Base-by-base conservation (phyloP, 2,888 invertebrate genomes). In the Halocaridina rubra region DNA sequence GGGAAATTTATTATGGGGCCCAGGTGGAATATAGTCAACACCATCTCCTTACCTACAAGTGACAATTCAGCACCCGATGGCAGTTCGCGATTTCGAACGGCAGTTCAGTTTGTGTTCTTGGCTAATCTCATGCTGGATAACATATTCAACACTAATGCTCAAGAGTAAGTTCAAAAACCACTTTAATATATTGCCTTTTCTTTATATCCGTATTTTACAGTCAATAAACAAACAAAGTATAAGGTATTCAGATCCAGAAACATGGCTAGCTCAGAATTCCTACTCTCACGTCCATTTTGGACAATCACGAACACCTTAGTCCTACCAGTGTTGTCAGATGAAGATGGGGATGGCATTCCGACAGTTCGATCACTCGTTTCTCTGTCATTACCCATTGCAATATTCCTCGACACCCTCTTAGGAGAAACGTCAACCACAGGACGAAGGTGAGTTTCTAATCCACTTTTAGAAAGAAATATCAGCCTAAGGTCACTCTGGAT, bases 321-420 rank as follows among this genome's bases (percentile, higher is more conserved):
- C 22, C 32, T 86, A 59, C 88, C 88, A 8, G 64, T 86, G 30
- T 39, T 84, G 10, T 77, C 84, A 19, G 84, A 84, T 61, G 75
- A 75, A 19, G 78, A 84, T 64, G 80, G 74, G 8, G 78, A 75
- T 78, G 80, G 81, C 32, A 33, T 32, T 16, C 64, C 71, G 57
- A 24, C 75, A 5, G 71, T 86, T n/a, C 33, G 80, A 32, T 78
- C 82, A 71, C 61, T 86, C 74, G 75, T 86, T 32, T 59, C 72
- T 32, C 39, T 88, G n/a, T 32, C 67, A 13, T 59, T 86, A n/a
- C 85, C 85, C 7, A 46, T 84, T 67, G 79, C 80, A 39, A 75
- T 86, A 75, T 86, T 87, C 61, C 84, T 87, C 19, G 86, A 85
- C 76, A 81, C 86, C 24, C 64, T 88, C 27, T 81, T 88, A 29